A percentile compares a stretch with the other conserved stretches of the same genome.
phyloP scores from a whole-genome alignment of 2,888 invertebrate species.

The Cheilosia impressa region DNA sequence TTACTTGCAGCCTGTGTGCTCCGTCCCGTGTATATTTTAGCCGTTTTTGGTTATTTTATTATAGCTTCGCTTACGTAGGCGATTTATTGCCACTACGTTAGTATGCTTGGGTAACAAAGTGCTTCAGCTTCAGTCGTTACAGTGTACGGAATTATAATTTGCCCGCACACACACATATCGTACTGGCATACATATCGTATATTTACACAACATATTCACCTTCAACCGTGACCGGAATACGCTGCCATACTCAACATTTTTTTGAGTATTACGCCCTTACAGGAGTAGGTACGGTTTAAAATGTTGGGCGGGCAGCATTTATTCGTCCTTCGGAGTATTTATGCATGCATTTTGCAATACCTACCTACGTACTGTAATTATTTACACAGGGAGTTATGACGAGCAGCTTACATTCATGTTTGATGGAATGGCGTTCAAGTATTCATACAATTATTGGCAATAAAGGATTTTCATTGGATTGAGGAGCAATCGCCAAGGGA shows the following conservation, averaged over 20 bases:
- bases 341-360: not conserved
- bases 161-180: not conserved
- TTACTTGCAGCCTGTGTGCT: slow-evolving; percentile 49
- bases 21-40: slow-evolving; percentile 24
- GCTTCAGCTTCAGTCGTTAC: slow-evolving; percentile 37
- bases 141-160: slow-evolving; percentile 38
- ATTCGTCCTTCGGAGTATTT: not conserved
- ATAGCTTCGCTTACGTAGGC: slow-evolving; percentile 22
- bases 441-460: not conserved
- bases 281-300: not conserved
- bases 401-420: not conserved
- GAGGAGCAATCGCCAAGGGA: not conserved
- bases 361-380: not conserved
- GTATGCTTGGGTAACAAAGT: slow-evolving; percentile 22
- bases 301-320: not conserved
- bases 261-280: not conserved
- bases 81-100: slow-evolving; percentile 46
- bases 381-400: not conserved
- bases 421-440: not conserved
- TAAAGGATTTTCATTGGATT: not conserved
- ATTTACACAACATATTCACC: not conserved
- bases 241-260: slow-evolving; percentile 1
- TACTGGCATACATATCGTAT: not conserved
- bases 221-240: slow-evolving; percentile 38
- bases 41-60: slow-evolving; percentile 37